phyloP scores from a whole-genome alignment of 2,888 invertebrate species.

The Aporophyla nigra region DNA sequence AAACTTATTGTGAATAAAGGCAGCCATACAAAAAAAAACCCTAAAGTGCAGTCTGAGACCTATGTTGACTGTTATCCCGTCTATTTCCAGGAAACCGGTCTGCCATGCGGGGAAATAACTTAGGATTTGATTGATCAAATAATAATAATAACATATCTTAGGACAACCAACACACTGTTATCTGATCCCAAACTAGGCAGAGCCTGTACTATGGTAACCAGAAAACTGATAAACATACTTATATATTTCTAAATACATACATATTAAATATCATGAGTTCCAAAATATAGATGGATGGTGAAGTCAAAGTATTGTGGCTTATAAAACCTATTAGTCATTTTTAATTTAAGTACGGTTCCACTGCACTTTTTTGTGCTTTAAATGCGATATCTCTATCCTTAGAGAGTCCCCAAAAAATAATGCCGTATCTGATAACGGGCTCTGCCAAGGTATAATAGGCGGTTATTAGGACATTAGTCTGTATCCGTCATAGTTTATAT shows the following conservation, averaged over 20 bases:
- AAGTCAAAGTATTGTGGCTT: not conserved
- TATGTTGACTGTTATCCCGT: not conserved
- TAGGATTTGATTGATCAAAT: not conserved
- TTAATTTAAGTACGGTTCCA: not conserved
- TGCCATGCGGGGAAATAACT: not conserved
- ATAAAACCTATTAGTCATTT: not conserved
- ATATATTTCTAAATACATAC: too few species aligned
- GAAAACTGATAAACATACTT: too few species aligned
- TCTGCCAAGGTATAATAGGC: not conserved
- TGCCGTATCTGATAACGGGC: not conserved
- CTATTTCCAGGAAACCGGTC: not conserved
- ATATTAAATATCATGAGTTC: not conserved
- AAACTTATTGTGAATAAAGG: too few species aligned
- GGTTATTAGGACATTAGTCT: not conserved
- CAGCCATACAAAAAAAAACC: too few species aligned
- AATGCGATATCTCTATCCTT: not conserved
- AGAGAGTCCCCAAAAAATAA: not conserved
- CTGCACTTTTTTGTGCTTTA: not conserved
- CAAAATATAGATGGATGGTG: not conserved
- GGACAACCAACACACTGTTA: too few species aligned
- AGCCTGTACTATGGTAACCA: too few species aligned
- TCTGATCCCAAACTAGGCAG: too few species aligned
- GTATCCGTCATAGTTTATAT: not conserved
- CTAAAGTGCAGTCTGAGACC: too few species aligned
- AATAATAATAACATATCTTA: too few species aligned